Evolutionary conservation across 2,888 invertebrate genomes (phyloP), one percentile per base, ranked within the genome.

Genomic region (Diaperis boleti): DNA sequence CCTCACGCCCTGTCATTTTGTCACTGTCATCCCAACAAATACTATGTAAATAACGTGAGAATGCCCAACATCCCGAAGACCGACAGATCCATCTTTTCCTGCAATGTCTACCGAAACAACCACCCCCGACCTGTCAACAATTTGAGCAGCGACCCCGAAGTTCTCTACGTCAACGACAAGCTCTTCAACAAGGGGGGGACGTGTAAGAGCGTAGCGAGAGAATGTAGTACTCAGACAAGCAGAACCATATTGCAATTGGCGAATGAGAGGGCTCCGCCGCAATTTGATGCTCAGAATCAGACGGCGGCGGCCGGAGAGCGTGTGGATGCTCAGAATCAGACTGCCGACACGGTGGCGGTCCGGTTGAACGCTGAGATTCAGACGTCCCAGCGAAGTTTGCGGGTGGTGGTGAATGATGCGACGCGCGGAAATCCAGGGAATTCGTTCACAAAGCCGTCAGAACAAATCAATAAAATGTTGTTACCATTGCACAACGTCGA

Each of bases 241-340:
- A 86, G 84, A 79, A 87, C 87, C 1, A 83, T 86, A 41, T 76
- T 87, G 31, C 81, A 86, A 69, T 71, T 86, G 50, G 84, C 83
- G n/a, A n/a, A n/a, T n/a, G n/a, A n/a, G n/a, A n/a, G n/a, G n/a
- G n/a, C n/a, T n/a, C n/a, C n/a, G n/a, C n/a, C n/a, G n/a, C n/a
- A n/a, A n/a, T n/a, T n/a, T n/a, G 26, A 26, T n/a, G 26, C 26
- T 6, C 3, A 26, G 26, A 26, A 6, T 1, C 26, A 26, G n/a
- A 26, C 6, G 8, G 26, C 6, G 26, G 1, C n/a, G 7, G 8
- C 1, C 14, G n/a, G n/a, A n/a, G n/a, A n/a, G n/a, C n/a, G n/a
- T n/a, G 3, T 3, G 11, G 35, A 35, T 35, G 39, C 39, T 4
- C 15, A 39, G n/a, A 39, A n/a, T n/a, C n/a, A n/a, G n/a, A n/a